phyloP scores from a whole-genome alignment of 2,113 vertebrate genomes.

The Aphyosemion australe region DNA sequence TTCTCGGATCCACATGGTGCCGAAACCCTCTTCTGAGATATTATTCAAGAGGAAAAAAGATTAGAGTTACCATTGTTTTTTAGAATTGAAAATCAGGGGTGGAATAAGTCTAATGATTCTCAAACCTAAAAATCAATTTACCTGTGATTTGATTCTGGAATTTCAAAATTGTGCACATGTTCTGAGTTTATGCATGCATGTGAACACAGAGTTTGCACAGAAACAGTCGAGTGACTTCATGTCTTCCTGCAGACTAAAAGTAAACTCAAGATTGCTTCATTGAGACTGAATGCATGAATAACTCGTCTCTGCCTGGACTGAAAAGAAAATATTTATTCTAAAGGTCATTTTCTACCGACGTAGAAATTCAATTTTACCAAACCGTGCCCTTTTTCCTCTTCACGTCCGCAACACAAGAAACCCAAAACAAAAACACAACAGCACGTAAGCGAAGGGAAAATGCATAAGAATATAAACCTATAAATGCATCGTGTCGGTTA shows the following conservation, averaged over 20 bases:
- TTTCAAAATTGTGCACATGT: too few species aligned
- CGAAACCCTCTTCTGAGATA: slow-evolving; percentile 44
- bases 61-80: too few species aligned
- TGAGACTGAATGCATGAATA: slow-evolving; percentile 40
- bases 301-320: slow-evolving; percentile 20
- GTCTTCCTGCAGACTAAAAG: slow-evolving; percentile 35
- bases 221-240: slow-evolving; percentile 31
- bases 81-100: too few species aligned
- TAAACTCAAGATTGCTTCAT: slow-evolving; percentile 29
- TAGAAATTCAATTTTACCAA: slow-evolving; percentile 45
- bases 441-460: slow-evolving; percentile 7
- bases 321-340: slow-evolving; percentile 41
- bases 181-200: too few species aligned
- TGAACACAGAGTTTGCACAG: background rate
- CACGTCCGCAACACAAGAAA: slow-evolving; percentile 2
- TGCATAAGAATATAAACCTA: slow-evolving; percentile 2
- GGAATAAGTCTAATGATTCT: too few species aligned
- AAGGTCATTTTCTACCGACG: slow-evolving; percentile 56
- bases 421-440: slow-evolving; percentile 8
- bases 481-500: background rate
- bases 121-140: background rate
- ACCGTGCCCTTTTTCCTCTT: slow-evolving; percentile 29
- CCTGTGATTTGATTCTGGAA: background rate
- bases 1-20: slow-evolving; percentile 48
- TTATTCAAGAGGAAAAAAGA: slow-evolving; percentile 29